These are phyloP conservation scores for Ornithoptera priamus DNA, from an alignment of 2,888 invertebrate genomes.

Conservation along the genomic window DNA sequence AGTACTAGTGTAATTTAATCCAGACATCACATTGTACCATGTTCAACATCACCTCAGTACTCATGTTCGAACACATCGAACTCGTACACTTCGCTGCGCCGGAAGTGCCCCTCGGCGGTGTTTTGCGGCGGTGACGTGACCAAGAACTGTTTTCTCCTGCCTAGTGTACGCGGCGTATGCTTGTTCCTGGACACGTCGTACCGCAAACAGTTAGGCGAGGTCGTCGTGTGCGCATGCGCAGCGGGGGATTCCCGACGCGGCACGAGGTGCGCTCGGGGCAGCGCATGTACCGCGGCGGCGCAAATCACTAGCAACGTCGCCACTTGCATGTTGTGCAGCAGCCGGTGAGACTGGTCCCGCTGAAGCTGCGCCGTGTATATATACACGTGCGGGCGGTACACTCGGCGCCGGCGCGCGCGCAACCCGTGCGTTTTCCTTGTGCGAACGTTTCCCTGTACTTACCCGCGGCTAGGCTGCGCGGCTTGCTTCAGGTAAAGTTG, in stretches of 20 bases:
- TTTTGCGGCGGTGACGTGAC: conserved; percentile 29
- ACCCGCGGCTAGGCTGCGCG: too few species aligned
- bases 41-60: background rate
- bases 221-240: conserved; percentile 7
- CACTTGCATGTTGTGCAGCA: conserved; percentile 33
- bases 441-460: too few species aligned
- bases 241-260: background rate
- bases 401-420: background rate
- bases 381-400: conserved; percentile 34
- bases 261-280: background rate
- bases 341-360: conserved; percentile 36
- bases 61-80: conserved; percentile 33
- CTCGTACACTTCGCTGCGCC: conserved; percentile 32
- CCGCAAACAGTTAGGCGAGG: background rate
- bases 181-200: background rate
- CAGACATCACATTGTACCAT: too few species aligned
- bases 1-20: too few species aligned
- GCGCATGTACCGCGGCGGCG: too few species aligned
- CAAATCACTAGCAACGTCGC: background rate
- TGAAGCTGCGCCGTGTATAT: conserved; percentile 35
- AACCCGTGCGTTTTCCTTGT: too few species aligned
- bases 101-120: conserved; percentile 20
- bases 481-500: too few species aligned
- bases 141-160: conserved; percentile 30
- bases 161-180: background rate